phyloP scores from a whole-genome alignment of 2,888 invertebrate species.

The Agriopis aurantiaria region DNA sequence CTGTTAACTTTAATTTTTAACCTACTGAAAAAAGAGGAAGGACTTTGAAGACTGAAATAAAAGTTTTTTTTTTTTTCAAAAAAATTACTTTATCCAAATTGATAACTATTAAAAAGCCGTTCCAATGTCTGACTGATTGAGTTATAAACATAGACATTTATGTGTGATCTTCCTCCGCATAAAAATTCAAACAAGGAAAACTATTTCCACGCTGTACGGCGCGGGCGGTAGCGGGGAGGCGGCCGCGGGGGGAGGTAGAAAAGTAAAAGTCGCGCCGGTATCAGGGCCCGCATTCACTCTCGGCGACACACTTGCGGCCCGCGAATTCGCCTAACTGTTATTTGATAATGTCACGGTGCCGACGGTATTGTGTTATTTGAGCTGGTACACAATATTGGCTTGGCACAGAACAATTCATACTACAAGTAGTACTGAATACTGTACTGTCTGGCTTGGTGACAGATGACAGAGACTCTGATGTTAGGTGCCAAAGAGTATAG shows the following conservation, averaged over 20 bases:
- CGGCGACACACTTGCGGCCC: conserved; percentile 62
- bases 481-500: not conserved
- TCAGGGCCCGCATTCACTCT: conserved; percentile 81
- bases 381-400: not conserved
- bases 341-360: conserved; percentile 37
- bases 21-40: no score
- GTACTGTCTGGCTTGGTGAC: not conserved
- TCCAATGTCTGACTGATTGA: not conserved
- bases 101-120: no score
- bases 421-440: not conserved
- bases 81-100: no score
- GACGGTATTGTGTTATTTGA: not conserved
- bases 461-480: not conserved
- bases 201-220: conserved; percentile 8
- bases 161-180: not conserved
- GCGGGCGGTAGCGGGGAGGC: conserved; percentile 33
- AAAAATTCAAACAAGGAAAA: conserved; percentile 25
- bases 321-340: conserved; percentile 45
- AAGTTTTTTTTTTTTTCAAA: no score
- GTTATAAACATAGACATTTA: not conserved
- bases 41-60: no score
- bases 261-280: conserved; percentile 81
- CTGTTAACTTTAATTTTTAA: no score
- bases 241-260: conserved; percentile 54
- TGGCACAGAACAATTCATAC: not conserved